phyloP scores from a whole-genome alignment of 2,888 invertebrate genomes.

The Tachina lurida region DNA sequence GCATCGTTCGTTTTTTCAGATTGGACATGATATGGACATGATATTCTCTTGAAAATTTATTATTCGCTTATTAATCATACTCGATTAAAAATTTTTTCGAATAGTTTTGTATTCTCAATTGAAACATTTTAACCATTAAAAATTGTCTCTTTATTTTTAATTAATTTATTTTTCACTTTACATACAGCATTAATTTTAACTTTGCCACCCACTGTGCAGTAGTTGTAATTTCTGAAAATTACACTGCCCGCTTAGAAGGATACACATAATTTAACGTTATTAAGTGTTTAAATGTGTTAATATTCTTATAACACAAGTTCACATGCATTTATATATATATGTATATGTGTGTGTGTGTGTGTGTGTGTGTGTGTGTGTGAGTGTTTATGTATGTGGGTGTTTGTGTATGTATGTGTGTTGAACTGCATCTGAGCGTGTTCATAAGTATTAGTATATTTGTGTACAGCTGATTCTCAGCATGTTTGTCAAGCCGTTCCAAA shows the following conservation, averaged over 20 bases:
- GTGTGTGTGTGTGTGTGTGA: not conserved
- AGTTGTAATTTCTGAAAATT: not conserved
- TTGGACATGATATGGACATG: too few species aligned
- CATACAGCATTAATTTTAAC: not conserved
- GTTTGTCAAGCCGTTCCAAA: conserved; percentile 26
- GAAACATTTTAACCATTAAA: too few species aligned
- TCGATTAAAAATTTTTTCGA: too few species aligned
- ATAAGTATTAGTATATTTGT: not conserved
- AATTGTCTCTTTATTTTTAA: too few species aligned
- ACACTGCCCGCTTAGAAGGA: not conserved
- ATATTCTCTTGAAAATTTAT: too few species aligned
- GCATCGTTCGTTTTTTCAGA: too few species aligned
- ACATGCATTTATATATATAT: not conserved
- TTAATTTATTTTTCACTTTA: not conserved
- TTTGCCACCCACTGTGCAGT: conserved; percentile 1
- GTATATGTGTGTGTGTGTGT: not conserved
- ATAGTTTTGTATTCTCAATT: too few species aligned
- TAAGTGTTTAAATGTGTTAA: conserved; percentile 9
- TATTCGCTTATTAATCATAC: too few species aligned
- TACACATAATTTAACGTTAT: conserved; percentile 9
- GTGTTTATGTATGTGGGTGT: not conserved
- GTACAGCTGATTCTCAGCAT: not conserved
- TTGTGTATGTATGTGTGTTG: not conserved
- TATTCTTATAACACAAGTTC: not conserved
- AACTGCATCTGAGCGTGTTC: not conserved